Evolutionary conservation across 2,113 vertebrate species (phyloP), one percentile per base, ranked within the genome.

Genomic region (Tapirus terrestris): DNA sequence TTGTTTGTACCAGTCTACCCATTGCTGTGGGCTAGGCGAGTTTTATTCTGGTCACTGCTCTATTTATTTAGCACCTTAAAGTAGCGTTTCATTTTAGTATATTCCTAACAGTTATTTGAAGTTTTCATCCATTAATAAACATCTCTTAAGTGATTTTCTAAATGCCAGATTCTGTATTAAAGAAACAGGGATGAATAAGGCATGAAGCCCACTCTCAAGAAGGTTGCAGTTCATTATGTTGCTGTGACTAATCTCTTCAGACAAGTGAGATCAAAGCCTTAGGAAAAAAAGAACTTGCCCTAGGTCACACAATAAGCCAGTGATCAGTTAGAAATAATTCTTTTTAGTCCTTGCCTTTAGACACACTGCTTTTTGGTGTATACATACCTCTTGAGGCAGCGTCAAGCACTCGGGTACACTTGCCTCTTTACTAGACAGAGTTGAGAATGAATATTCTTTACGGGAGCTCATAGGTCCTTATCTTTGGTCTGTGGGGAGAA

Each of bases 91-190:
- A 53, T 75, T 77, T 80, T 63, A 13, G 27, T 56, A 20, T 58
- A 33, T 76, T 93, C 45, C 45, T 75, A 84, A 77, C n/a, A 83
- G 60, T 72, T 48, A 72, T 70, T 70, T 25, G 23, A 77, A 76
- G 20, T 94, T 65, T 94, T 79, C 39, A 33, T 80, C 85, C n/a
- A 60, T 85, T 89, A 77, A 14, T 94, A 84, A 94, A 76, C 6
- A 56, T 56, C n/a, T 56, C 3, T 17, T 60, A 91, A 83, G 39
- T 84, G 72, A 85, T n/a, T 70, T 43, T 65, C 45, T 81, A 51
- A 94, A 81, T 81, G 43, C 36, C 82, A 39, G 60, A 18, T 89
- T 95, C 51, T 75, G 5, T 76, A 20, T 36, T 68, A 56, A 81
- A 67, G 67, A 85, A 76, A 48, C 29, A 77, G 9, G 39, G 20